Conservation (phyloP, 2,797 vertebrate species). For the Rhinichthys osculus region DNA sequence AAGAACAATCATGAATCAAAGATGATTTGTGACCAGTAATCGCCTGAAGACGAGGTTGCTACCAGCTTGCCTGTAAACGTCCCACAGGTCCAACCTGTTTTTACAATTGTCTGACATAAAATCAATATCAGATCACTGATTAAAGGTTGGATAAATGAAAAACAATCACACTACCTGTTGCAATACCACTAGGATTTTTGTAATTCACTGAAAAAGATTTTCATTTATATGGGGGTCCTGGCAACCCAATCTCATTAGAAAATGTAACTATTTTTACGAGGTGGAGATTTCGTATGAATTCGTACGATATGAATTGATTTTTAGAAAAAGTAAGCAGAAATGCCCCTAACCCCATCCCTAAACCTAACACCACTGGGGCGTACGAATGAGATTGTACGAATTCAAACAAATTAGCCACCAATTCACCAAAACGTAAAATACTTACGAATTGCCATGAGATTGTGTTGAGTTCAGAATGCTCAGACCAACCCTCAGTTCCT, state of each 20-base stretch:
- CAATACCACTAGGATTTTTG: not conserved
- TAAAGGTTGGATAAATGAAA: slow-evolving; percentile 10
- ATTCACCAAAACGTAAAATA: not conserved
- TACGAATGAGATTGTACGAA: not conserved
- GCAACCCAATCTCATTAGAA: not conserved
- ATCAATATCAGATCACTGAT: slow-evolving; percentile 22
- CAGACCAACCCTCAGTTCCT: not conserved
- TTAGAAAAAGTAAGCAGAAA: not conserved
- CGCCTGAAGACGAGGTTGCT: not conserved
- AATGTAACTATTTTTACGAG: not conserved
- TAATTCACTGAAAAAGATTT: not conserved
- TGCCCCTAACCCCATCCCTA: not conserved
- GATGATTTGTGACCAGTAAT: not conserved
- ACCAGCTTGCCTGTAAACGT: not conserved
- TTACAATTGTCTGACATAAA: not conserved
- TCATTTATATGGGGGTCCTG: not conserved
- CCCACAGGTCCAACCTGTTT: not conserved
- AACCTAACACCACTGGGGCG: not conserved
- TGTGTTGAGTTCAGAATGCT: not conserved
- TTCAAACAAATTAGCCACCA: not conserved
- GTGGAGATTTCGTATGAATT: not conserved
- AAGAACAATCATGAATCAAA: not conserved
- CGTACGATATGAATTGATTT: fast-evolving
- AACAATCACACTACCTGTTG: not conserved
- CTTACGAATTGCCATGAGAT: not conserved